Percentiles rank a stretch among this genome's conserved stretches.
Conservation (phyloP, 2,888 invertebrate species). For the Zele albiditarsus region DNA sequence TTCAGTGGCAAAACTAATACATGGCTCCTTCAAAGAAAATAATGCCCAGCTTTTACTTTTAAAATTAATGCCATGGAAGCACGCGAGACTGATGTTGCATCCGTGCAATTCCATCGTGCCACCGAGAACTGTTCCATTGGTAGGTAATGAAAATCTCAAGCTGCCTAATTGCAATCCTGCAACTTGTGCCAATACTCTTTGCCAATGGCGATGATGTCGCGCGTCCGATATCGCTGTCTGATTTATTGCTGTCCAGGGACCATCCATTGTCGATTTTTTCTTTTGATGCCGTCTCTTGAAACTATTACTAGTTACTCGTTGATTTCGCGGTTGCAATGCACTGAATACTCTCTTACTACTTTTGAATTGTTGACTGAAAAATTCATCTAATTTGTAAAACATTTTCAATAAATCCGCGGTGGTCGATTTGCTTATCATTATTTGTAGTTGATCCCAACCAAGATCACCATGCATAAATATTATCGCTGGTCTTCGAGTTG, state of each 20-base stretch:
- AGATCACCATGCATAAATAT: conserved; percentile 94
- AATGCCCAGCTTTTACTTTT: conserved; percentile 96
- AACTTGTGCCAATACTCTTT: conserved; percentile 87
- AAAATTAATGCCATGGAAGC: conserved; percentile 98
- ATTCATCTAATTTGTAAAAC: conserved; percentile 96
- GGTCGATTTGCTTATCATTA: conserved; percentile 97
- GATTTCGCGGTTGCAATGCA: conserved; percentile 77
- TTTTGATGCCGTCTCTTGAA: conserved; percentile 68
- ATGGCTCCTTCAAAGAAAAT: conserved; percentile 93
- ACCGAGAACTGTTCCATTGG: conserved; percentile 85
- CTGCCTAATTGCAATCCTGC: conserved; percentile 87
- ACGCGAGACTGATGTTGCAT: conserved; percentile 93
- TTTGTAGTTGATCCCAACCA: conserved; percentile 96
- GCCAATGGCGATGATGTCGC: conserved; percentile 96
- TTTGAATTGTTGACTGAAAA: conserved; percentile 98
- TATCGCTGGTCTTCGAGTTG: conserved; percentile 85
- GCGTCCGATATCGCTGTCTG: conserved; percentile 76
- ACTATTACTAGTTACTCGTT: conserved; percentile 64
- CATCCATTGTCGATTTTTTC: conserved; percentile 68
- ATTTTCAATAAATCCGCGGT: conserved; percentile 97
- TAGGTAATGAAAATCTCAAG: conserved; percentile 80
- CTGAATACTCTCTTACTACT: conserved; percentile 94
- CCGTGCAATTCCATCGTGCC: conserved; percentile 92
- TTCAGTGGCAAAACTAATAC: conserved; percentile 93
- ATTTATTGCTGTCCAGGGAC: conserved; percentile 65